Conservation (phyloP, 2,888 invertebrate genomes). For the Morpho deidamia region DNA sequence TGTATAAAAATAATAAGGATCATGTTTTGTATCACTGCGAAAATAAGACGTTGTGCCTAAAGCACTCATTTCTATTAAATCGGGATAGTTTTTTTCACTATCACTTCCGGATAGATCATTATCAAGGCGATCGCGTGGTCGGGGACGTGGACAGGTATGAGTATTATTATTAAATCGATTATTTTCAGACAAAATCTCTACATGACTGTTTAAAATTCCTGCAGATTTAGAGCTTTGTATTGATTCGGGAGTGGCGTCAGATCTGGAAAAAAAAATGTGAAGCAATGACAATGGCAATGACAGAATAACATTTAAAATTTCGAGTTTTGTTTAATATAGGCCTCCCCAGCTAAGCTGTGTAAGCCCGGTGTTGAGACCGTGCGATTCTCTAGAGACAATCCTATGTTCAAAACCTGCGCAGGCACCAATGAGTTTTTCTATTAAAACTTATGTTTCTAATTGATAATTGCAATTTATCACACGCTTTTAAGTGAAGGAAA, state of each 20-base stretch:
- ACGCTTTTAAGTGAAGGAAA: too few species aligned
- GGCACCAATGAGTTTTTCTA: too few species aligned
- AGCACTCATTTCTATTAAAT: slow-evolving; percentile 74
- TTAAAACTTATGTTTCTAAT: too few species aligned
- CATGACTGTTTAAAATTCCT: slow-evolving; percentile 56
- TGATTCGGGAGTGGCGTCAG: slow-evolving; percentile 68
- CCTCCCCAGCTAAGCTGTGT: too few species aligned
- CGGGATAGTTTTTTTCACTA: slow-evolving; percentile 77
- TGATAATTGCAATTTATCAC: too few species aligned
- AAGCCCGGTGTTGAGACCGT: too few species aligned
- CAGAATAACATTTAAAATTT: too few species aligned
- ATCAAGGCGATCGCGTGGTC: slow-evolving; percentile 60
- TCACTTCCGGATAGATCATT: slow-evolving; percentile 72
- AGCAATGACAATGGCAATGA: too few species aligned
- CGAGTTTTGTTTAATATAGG: too few species aligned
- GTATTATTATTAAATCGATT: slow-evolving; percentile 63
- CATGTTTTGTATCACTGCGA: slow-evolving; percentile 58
- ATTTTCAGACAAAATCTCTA: slow-evolving; percentile 55
- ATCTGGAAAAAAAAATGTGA: slow-evolving; percentile 58
- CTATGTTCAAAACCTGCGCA: too few species aligned
- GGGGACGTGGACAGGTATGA: slow-evolving; percentile 55
- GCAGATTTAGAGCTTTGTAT: slow-evolving; percentile 78
- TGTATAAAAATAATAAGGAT: slow-evolving; percentile 81
- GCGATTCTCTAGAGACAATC: too few species aligned
- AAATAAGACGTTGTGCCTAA: slow-evolving; percentile 59